Percentiles rank a stretch among this genome's conserved stretches.
These are phyloP conservation scores for Schizotus pectinicornis DNA, from an alignment of 2,888 invertebrate species.

Conservation along the genomic window DNA sequence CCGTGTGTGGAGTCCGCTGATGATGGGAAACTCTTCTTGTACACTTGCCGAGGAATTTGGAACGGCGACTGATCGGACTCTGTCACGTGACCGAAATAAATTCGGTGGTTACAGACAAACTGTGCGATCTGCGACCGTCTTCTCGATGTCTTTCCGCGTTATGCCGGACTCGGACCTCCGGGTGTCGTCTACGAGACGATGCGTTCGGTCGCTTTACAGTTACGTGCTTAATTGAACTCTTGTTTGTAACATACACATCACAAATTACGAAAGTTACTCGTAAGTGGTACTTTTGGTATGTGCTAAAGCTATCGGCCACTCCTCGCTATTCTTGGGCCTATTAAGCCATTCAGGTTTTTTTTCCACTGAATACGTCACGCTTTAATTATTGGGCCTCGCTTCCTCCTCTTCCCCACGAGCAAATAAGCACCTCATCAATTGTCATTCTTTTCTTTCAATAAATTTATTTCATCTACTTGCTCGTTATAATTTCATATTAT, in stretches of 20 bases:
- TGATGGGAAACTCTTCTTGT: background rate
- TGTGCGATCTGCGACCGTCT: background rate
- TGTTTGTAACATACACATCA: slow-evolving; percentile 30
- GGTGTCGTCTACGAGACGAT: slow-evolving; percentile 13
- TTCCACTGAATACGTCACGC: slow-evolving; percentile 2
- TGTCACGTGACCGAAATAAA: background rate
- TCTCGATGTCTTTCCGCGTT: background rate
- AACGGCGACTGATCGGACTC: slow-evolving; percentile 15
- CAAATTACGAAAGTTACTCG: slow-evolving; percentile 15
- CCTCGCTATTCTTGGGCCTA: slow-evolving; percentile 8
- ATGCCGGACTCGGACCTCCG: background rate
- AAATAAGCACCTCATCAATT: too few species aligned
- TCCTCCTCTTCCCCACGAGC: too few species aligned
- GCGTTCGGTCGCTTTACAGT: slow-evolving; percentile 33
- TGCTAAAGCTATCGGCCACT: slow-evolving; percentile 19
- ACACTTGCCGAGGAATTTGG: slow-evolving; percentile 5
- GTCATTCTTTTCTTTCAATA: too few species aligned
- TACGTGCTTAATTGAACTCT: slow-evolving; percentile 37
- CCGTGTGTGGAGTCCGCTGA: slow-evolving; percentile 21
- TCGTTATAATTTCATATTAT: too few species aligned
- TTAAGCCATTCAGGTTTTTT: slow-evolving; percentile 5
- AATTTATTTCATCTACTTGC: too few species aligned
- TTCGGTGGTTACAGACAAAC: background rate
- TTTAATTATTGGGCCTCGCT: too few species aligned
- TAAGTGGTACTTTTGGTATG: slow-evolving; percentile 13